Percentiles rank a stretch among this genome's conserved stretches.
phyloP scores from a whole-genome alignment of 2,113 vertebrate species.

The Gymnogyps californianus region DNA sequence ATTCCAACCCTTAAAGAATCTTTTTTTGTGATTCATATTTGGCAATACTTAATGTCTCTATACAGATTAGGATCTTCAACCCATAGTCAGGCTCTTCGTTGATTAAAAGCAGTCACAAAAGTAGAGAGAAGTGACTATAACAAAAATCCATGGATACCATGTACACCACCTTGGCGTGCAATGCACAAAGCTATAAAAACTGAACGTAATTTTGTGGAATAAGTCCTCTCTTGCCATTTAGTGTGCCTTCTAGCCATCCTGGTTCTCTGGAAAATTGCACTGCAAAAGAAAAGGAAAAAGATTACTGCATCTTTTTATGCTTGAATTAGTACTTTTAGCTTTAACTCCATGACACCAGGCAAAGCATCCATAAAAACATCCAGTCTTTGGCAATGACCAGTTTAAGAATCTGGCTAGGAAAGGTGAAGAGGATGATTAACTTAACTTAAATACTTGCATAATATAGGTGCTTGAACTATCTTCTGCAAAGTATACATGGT shows the following conservation, averaged over 20 bases:
- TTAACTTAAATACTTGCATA: background rate
- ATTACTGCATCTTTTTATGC: background rate
- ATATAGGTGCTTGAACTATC: background rate
- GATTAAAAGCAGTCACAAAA: conserved; percentile 60
- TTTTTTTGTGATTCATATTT: background rate
- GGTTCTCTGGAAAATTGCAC: conserved; percentile 89
- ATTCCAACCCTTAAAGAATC: background rate
- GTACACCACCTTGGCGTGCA: conserved; percentile 66
- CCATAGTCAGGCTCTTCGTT: conserved; percentile 6
- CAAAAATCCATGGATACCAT: conserved; percentile 86
- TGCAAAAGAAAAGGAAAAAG: conserved; percentile 57
- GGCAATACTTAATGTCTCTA: conserved; percentile 18
- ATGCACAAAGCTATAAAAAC: conserved; percentile 78
- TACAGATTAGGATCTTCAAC: conserved; percentile 20
- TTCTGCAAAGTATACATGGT: background rate
- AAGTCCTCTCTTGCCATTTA: conserved; percentile 94
- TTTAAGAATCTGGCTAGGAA: background rate
- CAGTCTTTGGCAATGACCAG: background rate
- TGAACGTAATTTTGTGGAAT: conserved; percentile 98
- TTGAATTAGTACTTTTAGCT: background rate
- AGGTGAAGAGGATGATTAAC: background rate
- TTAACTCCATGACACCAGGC: background rate
- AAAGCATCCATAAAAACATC: background rate
- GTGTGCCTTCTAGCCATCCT: conserved; percentile 95
- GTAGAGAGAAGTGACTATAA: conserved; percentile 38